phyloP scores from a whole-genome alignment of 1,140 invertebrate genomes.

The Drosophila melanica region DNA sequence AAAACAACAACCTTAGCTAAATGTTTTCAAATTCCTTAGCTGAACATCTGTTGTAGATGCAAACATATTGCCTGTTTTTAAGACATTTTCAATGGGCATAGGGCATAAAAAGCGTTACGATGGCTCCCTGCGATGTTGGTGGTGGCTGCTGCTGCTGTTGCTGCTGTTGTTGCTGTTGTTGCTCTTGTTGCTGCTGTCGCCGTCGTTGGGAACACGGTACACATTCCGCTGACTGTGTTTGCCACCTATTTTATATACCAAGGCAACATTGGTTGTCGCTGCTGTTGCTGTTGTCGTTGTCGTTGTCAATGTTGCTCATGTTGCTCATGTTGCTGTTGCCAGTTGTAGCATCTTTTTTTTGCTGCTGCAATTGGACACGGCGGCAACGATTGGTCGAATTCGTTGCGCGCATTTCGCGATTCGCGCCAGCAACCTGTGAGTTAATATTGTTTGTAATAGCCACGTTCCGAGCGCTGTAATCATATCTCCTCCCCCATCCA shows the following conservation, averaged over 20 bases:
- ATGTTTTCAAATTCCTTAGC: too few species aligned
- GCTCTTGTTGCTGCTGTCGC: slow-evolving; percentile 40
- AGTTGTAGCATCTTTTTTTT: slow-evolving; percentile 20
- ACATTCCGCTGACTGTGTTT: slow-evolving; percentile 67
- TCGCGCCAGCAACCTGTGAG: slow-evolving; percentile 50
- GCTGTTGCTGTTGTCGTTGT: slow-evolving; percentile 43
- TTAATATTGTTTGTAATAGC: slow-evolving; percentile 76
- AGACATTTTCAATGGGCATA: neutral
- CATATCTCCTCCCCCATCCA: slow-evolving; percentile 11
- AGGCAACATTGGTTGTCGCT: slow-evolving; percentile 62
- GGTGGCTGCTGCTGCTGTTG: slow-evolving; percentile 20
- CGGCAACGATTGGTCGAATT: slow-evolving; percentile 25
- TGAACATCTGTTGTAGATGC: too few species aligned
- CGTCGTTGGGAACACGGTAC: slow-evolving; percentile 50
- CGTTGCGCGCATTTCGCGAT: slow-evolving; percentile 42
- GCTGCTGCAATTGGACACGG: slow-evolving; percentile 59
- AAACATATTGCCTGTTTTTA: neutral
- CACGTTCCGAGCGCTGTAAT: slow-evolving; percentile 67
- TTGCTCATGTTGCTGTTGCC: slow-evolving; percentile 34
- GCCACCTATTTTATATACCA: slow-evolving; percentile 75
- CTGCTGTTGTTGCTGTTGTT: slow-evolving; percentile 12
- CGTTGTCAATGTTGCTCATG: slow-evolving; percentile 51
- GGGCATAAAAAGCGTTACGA: slow-evolving; percentile 8
- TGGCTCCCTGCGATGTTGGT: slow-evolving; percentile 41
- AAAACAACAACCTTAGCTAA: too few species aligned